Base-by-base conservation (phyloP, 2,888 invertebrate species). In the Andrena dorsata region DNA sequence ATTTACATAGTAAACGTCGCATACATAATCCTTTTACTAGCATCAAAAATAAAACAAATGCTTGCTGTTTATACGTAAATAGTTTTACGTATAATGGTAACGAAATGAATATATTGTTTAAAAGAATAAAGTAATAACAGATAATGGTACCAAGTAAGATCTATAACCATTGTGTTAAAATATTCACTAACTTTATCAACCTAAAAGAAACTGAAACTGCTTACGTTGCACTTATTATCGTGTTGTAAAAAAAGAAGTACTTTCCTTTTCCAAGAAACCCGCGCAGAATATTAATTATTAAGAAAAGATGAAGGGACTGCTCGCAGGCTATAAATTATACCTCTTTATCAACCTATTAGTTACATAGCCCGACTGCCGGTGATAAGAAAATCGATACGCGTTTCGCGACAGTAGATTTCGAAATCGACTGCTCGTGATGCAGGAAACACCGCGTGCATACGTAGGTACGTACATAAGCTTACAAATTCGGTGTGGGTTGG, bases 371-470 rank as follows among this genome's bases (percentile, higher is more conserved):
- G 20, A 20, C 0, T 51, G 51, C 2, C 51, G 8, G 20, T 20
- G 51, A 51, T 20, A n/a, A 51, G 51, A 51, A 51, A 51, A 51
- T 51, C 51, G 51, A 20, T 51, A 51, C n/a, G 28, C 60, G 60
- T 20, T 51, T 51, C 51, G 20, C 20, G 20, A 2, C 51, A 51
- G 51, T 51, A 20, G n/a, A 51, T 51, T 51, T 51, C 51, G 20
- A 51, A 51, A 20, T 51, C 51, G 51, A 41, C 51, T 51, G 51
- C n/a, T 20, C 20, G 51, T 0, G 8, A 51, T 51, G n/a, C 51
- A 51, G 51, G 51, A 51, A 51, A 51, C 6, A 51, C 8, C 20
- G 51, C 6, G 6, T 20, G 8, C 20, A 51, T 8, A 20, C n/a
- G 8, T 30, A 28, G 0, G 28, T 6, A 20, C 7, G 20, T n/a